A percentile compares a stretch with the other conserved stretches of the same genome.
Evolutionary conservation across 2,113 vertebrate species (phyloP).

Genomic region (Brienomyrus brachyistius): DNA sequence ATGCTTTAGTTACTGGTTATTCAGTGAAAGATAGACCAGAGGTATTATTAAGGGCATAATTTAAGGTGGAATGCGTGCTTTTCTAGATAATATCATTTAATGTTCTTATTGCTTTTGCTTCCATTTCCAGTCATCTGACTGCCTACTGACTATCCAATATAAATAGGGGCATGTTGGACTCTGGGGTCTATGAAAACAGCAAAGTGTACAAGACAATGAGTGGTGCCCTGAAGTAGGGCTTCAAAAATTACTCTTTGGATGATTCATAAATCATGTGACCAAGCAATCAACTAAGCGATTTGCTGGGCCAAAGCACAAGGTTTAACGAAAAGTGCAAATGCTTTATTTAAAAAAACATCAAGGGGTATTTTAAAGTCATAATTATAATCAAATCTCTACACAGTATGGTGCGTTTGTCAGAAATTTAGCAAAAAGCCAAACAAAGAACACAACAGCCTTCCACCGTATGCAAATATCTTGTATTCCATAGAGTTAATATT

Average conservation of each 20-base stretch:
- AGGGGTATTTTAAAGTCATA: too few relatives aligned
- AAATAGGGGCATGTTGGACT: background rate
- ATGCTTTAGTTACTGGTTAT: background rate
- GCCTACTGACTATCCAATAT: background rate
- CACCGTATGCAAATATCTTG: background rate
- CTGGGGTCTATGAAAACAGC: background rate
- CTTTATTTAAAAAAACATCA: too few relatives aligned
- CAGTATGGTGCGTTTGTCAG: background rate
- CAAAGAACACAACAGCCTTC: background rate
- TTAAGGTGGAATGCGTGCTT: background rate
- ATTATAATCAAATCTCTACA: too few relatives aligned
- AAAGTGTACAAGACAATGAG: background rate
- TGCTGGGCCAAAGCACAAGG: background rate
- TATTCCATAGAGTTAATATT: background rate
- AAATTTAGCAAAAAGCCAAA: background rate
- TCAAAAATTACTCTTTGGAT: background rate
- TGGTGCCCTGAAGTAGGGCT: background rate
- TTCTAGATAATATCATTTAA: background rate
- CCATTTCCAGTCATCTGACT: background rate
- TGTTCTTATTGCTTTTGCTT: background rate
- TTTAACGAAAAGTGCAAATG: too few relatives aligned
- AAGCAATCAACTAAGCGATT: background rate
- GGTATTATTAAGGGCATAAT: background rate
- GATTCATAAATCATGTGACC: too few relatives aligned
- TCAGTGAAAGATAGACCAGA: background rate